Conservation (phyloP, 2,888 invertebrate genomes). For the Heliconius erato region DNA sequence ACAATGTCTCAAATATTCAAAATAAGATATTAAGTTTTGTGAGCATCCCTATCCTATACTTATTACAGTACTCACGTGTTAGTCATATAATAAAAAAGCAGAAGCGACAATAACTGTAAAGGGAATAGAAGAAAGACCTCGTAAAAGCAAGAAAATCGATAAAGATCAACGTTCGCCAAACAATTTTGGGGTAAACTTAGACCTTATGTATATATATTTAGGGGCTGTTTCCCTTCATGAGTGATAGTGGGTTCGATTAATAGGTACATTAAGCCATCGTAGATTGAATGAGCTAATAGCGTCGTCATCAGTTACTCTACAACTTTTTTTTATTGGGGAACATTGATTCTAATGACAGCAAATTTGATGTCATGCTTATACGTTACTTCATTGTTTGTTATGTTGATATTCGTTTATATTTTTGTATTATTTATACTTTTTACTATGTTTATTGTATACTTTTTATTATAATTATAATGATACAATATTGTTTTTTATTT, state of each 20-base stretch:
- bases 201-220: neutral
- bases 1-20: no score
- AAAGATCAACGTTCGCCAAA: conserved; percentile 47
- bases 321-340: conserved; percentile 24
- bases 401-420: neutral
- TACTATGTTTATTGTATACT: no score
- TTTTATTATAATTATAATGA: no score
- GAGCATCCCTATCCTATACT: neutral
- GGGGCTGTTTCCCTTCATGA: neutral
- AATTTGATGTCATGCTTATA: neutral
- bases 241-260: conserved; percentile 28
- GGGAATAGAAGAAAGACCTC: conserved; percentile 44
- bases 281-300: conserved; percentile 45
- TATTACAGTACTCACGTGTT: conserved; percentile 5
- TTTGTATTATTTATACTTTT: no score
- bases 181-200: neutral
- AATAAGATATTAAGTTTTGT: neutral
- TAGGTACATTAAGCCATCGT: conserved; percentile 44
- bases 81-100: conserved; percentile 32
- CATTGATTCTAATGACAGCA: neutral
- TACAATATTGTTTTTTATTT: no score
- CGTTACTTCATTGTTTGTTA: neutral
- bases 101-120: conserved; percentile 42
- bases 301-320: conserved; percentile 40
- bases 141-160: conserved; percentile 44